These are phyloP conservation scores for Penaeus chinensis DNA, from an alignment of 1,140 invertebrate genomes.

Conservation along the genomic window DNA sequence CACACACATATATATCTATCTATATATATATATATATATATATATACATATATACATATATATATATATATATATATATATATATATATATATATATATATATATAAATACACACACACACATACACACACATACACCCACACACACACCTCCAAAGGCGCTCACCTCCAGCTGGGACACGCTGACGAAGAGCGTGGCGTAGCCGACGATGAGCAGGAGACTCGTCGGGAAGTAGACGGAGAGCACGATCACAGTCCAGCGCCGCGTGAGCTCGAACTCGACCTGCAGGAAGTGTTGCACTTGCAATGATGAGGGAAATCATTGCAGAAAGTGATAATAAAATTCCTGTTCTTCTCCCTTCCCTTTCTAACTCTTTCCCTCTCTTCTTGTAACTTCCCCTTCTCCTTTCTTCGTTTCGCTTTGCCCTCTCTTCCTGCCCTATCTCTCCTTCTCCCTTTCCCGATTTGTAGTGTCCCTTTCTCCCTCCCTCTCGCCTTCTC, in stretches of 20 bases:
- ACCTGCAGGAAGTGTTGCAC: conserved; percentile 2
- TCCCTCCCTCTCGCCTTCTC: background rate
- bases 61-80: no score
- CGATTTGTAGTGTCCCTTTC: background rate
- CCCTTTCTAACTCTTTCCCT: background rate
- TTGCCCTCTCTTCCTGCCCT: background rate
- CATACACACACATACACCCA: no score
- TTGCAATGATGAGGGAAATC: background rate
- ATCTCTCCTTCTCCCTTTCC: background rate
- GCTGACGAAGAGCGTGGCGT: conserved; percentile 57
- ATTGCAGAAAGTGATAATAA: background rate
- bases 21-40: no score
- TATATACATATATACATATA: no score
- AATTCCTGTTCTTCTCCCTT: background rate
- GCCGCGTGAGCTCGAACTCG: conserved; percentile 39
- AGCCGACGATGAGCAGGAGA: conserved; percentile 50
- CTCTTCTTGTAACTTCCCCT: background rate
- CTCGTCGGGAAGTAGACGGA: conserved; percentile 52
- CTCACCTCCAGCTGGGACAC: conserved; percentile 49
- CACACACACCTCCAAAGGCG: no score
- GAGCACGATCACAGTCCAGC: conserved; percentile 55
- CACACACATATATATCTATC: no score
- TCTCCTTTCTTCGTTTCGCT: background rate
- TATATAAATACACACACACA: no score
- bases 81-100: no score